These are phyloP conservation scores for Hemichromis elongatus DNA, from an alignment of 2,113 vertebrate species.

Conservation along the genomic window DNA sequence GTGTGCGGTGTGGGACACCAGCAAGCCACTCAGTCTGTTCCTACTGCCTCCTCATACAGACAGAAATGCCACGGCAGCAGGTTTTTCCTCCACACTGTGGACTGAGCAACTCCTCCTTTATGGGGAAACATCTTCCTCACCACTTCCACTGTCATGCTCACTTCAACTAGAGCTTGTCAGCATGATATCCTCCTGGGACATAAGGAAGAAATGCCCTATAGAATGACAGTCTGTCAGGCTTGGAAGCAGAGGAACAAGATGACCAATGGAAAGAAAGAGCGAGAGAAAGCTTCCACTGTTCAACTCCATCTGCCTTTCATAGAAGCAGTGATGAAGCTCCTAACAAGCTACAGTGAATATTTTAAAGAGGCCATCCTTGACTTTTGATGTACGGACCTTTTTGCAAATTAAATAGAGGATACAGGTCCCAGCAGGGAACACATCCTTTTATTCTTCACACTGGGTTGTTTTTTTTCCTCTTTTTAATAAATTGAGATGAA, in stretches of 20 bases:
- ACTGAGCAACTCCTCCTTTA: slow-evolving; percentile 1
- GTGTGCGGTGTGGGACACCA: not conserved
- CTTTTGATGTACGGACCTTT: slow-evolving; percentile 92
- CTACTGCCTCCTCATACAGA: not conserved
- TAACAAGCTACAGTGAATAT: slow-evolving; percentile 92
- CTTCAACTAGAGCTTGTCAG: slow-evolving; percentile 59
- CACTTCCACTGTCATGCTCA: slow-evolving; percentile 45
- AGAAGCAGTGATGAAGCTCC: slow-evolving; percentile 81
- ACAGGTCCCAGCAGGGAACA: slow-evolving; percentile 81
- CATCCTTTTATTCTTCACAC: slow-evolving; percentile 82
- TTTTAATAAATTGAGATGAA: slow-evolving; percentile 86
- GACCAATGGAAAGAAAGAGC: slow-evolving; percentile 32
- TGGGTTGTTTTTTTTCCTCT: slow-evolving; percentile 72
- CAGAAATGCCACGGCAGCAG: slow-evolving; percentile 40
- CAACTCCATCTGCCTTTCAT: slow-evolving; percentile 81
- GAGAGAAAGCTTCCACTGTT: slow-evolving; percentile 42
- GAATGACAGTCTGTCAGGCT: slow-evolving; percentile 43
- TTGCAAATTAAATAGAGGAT: slow-evolving; percentile 89
- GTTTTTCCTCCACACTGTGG: slow-evolving; percentile 1
- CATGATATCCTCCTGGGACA: slow-evolving; percentile 47
- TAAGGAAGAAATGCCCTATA: slow-evolving; percentile 41
- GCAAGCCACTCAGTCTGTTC: not conserved
- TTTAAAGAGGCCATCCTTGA: slow-evolving; percentile 89
- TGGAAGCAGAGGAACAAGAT: slow-evolving; percentile 40
- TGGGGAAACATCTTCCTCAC: slow-evolving; percentile 52